Percentiles rank a stretch among this genome's conserved stretches.
These are phyloP conservation scores for Cydia amplana DNA, from an alignment of 1,140 invertebrate genomes.

Conservation along the genomic window DNA sequence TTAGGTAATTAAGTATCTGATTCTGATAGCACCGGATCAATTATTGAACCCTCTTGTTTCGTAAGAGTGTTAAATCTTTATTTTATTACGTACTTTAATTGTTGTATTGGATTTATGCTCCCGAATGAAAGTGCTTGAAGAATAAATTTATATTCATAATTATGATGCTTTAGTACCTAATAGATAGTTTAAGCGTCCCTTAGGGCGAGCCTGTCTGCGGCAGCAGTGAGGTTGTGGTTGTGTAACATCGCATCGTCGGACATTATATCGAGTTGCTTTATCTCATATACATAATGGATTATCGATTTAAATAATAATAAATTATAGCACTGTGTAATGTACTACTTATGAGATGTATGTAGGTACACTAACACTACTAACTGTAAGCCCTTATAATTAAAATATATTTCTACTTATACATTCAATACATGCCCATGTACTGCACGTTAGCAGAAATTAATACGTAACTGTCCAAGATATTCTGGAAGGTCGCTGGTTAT, in stretches of 20 bases:
- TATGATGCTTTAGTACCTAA: constrained; percentile 23
- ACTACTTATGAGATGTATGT: no score
- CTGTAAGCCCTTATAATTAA: no score
- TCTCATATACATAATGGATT: background rate
- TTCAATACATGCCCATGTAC: no score
- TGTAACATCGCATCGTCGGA: background rate
- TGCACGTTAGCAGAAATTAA: no score
- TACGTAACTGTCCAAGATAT: no score
- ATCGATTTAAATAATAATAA: no score
- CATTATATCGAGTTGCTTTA: background rate
- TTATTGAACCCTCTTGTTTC: background rate
- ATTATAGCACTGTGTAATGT: no score
- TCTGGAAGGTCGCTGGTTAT: no score
- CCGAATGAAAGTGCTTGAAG: constrained; percentile 20
- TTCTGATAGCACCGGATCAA: background rate
- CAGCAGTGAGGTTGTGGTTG: constrained; percentile 8
- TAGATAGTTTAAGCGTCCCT: constrained; percentile 15
- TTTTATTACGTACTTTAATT: constrained; percentile 24
- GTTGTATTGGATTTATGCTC: constrained; percentile 29
- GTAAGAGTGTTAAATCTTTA: background rate
- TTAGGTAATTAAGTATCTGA: background rate
- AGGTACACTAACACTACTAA: no score
- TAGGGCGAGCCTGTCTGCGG: constrained; percentile 15
- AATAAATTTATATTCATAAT: constrained; percentile 32
- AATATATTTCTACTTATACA: no score